phyloP scores from a whole-genome alignment of 2,113 vertebrate species.

The Tragelaphus strepsiceros region DNA sequence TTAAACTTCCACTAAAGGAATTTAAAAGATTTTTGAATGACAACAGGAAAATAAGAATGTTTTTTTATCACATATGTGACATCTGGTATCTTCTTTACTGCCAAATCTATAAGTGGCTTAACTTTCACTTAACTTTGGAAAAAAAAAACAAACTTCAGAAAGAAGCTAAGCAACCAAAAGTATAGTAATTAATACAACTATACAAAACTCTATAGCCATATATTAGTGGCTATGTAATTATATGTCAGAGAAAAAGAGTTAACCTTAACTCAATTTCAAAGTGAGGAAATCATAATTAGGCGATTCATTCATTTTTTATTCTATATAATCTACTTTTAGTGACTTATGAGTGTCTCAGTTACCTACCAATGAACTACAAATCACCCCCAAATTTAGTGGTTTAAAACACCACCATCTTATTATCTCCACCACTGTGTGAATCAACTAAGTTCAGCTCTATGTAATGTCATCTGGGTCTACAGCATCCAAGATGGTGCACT shows the following conservation, averaged over 20 bases:
- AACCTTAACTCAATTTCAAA: neutral
- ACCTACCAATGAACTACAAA: neutral
- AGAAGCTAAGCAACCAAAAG: neutral
- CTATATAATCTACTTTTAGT: neutral
- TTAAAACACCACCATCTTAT: neutral
- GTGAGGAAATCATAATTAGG: neutral
- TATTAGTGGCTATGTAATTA: neutral
- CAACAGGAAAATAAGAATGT: conserved; percentile 28
- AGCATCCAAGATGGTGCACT: neutral
- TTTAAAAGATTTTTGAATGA: conserved; percentile 29
- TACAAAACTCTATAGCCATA: neutral
- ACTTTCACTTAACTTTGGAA: neutral
- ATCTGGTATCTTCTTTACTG: conserved; percentile 47
- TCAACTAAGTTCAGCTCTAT: neutral
- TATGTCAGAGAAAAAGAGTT: neutral
- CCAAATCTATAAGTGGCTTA: conserved; percentile 50
- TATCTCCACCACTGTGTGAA: neutral
- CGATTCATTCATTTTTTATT: neutral
- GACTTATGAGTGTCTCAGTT: neutral
- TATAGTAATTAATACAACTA: neutral
- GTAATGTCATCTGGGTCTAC: neutral
- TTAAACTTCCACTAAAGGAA: conserved; percentile 11
- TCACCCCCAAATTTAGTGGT: neutral
- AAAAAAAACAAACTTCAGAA: neutral
- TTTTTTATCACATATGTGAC: conserved; percentile 36